Percentiles rank a stretch among this genome's conserved stretches.
Conservation (phyloP, 2,888 invertebrate species). For the Fissipunctia ypsillon region DNA sequence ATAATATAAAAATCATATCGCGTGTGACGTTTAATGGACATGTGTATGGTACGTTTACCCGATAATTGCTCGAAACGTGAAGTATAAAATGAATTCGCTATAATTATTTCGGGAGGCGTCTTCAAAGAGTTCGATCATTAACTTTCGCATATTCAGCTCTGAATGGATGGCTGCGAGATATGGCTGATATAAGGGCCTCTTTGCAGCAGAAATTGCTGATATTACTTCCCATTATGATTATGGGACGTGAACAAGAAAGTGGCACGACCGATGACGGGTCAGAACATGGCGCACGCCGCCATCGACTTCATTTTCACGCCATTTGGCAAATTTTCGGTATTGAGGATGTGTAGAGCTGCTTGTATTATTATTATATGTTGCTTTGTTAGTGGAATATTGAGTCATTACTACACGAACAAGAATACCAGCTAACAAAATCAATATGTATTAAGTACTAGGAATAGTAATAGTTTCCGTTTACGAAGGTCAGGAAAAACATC, state of each 20-base stretch:
- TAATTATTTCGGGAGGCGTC: conserved; percentile 73
- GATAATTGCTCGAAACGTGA: conserved; percentile 70
- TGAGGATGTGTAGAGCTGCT: conserved; percentile 32
- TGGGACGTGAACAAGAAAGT: conserved; percentile 84
- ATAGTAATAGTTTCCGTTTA: conserved; percentile 40
- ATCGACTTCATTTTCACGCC: conserved; percentile 80
- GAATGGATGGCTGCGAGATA: conserved; percentile 78
- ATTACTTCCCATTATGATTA: conserved; percentile 86
- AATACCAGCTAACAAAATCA: conserved; percentile 33
- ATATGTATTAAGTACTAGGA: conserved; percentile 27
- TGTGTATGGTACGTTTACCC: conserved; percentile 60
- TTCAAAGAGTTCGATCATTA: conserved; percentile 75
- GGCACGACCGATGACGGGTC: conserved; percentile 77
- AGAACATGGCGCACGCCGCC: conserved; percentile 75
- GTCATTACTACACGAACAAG: conserved; percentile 13
- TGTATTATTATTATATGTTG: conserved; percentile 11
- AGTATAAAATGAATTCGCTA: conserved; percentile 68
- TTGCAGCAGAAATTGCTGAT: conserved; percentile 83
- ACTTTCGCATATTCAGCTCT: conserved; percentile 76
- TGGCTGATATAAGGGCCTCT: conserved; percentile 79
- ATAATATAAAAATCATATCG: conserved; percentile 65
- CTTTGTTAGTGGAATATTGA: conserved; percentile 15
- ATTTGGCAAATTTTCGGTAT: conserved; percentile 74
- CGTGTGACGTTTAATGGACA: conserved; percentile 40
- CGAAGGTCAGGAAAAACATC: conserved; percentile 20